Evolutionary conservation across 2,888 invertebrate species (phyloP).

Genomic region (Cetonia aurata): DNA sequence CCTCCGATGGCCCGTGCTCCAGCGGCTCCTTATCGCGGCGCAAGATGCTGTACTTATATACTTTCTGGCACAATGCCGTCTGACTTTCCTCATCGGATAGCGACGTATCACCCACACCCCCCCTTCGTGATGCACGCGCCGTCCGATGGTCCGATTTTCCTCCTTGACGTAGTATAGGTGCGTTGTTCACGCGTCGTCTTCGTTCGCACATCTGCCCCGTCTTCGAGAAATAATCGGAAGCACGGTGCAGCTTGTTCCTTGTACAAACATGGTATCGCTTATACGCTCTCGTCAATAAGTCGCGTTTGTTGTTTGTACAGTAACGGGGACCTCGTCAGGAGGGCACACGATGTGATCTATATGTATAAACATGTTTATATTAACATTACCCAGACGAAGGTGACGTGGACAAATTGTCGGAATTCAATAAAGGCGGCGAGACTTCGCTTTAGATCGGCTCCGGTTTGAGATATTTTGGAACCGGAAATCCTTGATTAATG

Average conservation of each 20-base stretch:
- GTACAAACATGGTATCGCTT: slow-evolving; percentile 32
- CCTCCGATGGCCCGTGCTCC: slow-evolving; percentile 48
- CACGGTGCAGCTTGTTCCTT: slow-evolving; percentile 35
- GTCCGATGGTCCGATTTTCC: slow-evolving; percentile 30
- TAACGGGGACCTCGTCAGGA: neutral
- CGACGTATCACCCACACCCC: slow-evolving; percentile 32
- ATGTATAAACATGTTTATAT: neutral
- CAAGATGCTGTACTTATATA: slow-evolving; percentile 47
- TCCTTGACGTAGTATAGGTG: slow-evolving; percentile 12
- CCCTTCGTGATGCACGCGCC: slow-evolving; percentile 29
- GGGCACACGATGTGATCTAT: neutral
- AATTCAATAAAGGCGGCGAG: slow-evolving; percentile 7
- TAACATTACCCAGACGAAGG: slow-evolving; percentile 16
- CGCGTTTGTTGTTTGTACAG: slow-evolving; percentile 23
- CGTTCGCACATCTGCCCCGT: slow-evolving; percentile 20
- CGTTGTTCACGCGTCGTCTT: slow-evolving; percentile 8
- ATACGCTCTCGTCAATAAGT: neutral
- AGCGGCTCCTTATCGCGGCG: slow-evolving; percentile 42
- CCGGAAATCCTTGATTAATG: no score
- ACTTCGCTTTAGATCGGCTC: no score
- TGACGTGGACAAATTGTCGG: slow-evolving; percentile 7
- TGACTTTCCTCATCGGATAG: slow-evolving; percentile 42
- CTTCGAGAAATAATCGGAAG: slow-evolving; percentile 31
- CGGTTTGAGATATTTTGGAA: no score
- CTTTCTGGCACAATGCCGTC: slow-evolving; percentile 49